A percentile compares a stretch with the other conserved stretches of the same genome.
Evolutionary conservation across 2,797 vertebrate genomes (phyloP).

Genomic region (Kryptopterus vitreolus): DNA sequence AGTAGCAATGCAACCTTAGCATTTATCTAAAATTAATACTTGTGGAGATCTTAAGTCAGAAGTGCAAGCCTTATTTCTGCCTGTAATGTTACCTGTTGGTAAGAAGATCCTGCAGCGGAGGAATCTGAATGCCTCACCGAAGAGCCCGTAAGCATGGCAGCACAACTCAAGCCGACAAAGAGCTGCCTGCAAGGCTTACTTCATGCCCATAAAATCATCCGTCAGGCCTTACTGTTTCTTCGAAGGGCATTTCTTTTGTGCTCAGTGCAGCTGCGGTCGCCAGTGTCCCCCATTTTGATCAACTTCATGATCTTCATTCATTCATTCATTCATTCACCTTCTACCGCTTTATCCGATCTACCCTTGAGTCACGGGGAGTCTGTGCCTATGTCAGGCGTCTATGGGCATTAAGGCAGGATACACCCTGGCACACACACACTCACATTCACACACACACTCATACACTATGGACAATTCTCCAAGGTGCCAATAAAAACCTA

Average conservation of each 20-base stretch:
- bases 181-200: background rate
- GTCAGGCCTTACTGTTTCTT: background rate
- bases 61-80: background rate
- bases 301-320: too few relatives aligned
- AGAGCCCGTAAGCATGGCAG: conserved; percentile 9
- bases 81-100: background rate
- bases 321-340: too few relatives aligned
- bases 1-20: background rate
- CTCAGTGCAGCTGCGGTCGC: background rate
- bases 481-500: too few relatives aligned
- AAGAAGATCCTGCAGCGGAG: background rate
- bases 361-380: too few relatives aligned
- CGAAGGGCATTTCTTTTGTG: background rate
- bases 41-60: background rate
- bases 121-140: background rate
- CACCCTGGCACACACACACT: too few relatives aligned
- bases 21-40: background rate
- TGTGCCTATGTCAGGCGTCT: too few relatives aligned
- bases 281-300: background rate
- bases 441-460: too few relatives aligned
- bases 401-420: too few relatives aligned
- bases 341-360: too few relatives aligned
- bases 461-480: too few relatives aligned
- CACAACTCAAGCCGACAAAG: background rate
- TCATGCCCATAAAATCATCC: background rate